Base-by-base conservation (phyloP, 2,113 vertebrate genomes). In the Rhea americana region DNA sequence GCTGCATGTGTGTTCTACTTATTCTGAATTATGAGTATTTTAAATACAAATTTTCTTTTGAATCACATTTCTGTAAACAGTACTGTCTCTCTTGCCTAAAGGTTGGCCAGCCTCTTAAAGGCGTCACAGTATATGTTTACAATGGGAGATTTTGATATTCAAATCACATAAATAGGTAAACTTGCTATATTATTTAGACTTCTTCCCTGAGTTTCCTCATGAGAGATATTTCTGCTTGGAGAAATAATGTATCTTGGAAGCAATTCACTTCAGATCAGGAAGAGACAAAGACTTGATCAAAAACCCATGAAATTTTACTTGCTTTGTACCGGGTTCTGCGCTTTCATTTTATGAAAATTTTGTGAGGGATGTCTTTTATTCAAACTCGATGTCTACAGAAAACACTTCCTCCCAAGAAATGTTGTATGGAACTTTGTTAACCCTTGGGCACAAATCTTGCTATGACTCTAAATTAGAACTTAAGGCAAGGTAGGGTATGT, bases 1-100 rank as follows among this genome's bases (percentile, higher is more conserved):
- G 47, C 81, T 84, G 59, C 6, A 45, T 92, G 51, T 82, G 58
- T 86, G 88, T 71, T 91, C 84, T 90, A 92, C 83, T 92, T 90
- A 48, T 84, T 96, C 66, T 95, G 84, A 94, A 61, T 89, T 91
- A 93, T 13, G 5, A 4, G 11, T 77, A 45, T 92, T 93, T 89
- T 68, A 78, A 91, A 90, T 35, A 55, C 62, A 55, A 81, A 13
- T 47, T 83, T 62, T 82, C 30, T 71, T 70, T 78, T 21, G 32
- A 61, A 24, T n/a, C 41, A 58, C 39, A 58, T 88, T 85, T 80
- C 21, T 89, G 43, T 82, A 87, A 78, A 78, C 32, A n/a, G 59
- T 59, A n/a, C 4, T 24, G 2, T 63, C 5, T 84, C 9, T 72
- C 19, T 83, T 81, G 22, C 26, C 7, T 62, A 66, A 56, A 67